phyloP scores from a whole-genome alignment of 2,113 vertebrate species.

The Cyanoderma ruficeps region DNA sequence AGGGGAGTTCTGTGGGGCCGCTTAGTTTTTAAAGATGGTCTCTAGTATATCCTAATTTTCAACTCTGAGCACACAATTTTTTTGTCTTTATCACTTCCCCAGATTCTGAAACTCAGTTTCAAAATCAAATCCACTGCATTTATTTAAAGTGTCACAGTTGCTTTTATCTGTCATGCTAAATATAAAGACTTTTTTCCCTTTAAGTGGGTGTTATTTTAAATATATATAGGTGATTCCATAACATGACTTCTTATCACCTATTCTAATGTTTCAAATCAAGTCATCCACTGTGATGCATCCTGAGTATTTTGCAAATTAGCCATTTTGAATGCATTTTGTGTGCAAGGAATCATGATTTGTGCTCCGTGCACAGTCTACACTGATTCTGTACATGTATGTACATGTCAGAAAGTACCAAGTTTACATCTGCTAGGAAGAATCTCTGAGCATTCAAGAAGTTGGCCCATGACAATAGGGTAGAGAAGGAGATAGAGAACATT shows the following conservation, averaged over 20 bases:
- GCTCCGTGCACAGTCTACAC: not conserved
- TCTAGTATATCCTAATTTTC: not conserved
- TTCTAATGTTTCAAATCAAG: conserved; percentile 19
- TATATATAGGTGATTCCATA: conserved; percentile 2
- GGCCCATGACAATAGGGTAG: not conserved
- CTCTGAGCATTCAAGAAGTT: not conserved
- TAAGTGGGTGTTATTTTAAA: not conserved
- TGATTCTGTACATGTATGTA: not conserved
- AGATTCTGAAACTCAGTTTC: conserved; percentile 32
- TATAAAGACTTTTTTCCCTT: not conserved
- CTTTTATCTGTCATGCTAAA: conserved; percentile 22
- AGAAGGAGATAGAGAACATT: not conserved
- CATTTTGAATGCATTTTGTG: not conserved
- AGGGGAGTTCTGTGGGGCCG: not conserved
- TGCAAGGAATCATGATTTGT: not conserved
- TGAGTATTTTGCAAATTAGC: conserved; percentile 25
- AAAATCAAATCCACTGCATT: conserved; percentile 22
- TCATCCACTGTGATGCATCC: not conserved
- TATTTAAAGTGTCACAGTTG: conserved; percentile 14
- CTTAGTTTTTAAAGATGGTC: not conserved
- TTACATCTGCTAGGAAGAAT: not conserved
- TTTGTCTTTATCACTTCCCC: not conserved
- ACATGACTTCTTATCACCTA: conserved; percentile 29
- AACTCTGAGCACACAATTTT: not conserved
- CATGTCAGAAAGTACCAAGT: not conserved